Base-by-base conservation (phyloP, 2,797 vertebrate species). In the Melanogrammus aeglefinus region DNA sequence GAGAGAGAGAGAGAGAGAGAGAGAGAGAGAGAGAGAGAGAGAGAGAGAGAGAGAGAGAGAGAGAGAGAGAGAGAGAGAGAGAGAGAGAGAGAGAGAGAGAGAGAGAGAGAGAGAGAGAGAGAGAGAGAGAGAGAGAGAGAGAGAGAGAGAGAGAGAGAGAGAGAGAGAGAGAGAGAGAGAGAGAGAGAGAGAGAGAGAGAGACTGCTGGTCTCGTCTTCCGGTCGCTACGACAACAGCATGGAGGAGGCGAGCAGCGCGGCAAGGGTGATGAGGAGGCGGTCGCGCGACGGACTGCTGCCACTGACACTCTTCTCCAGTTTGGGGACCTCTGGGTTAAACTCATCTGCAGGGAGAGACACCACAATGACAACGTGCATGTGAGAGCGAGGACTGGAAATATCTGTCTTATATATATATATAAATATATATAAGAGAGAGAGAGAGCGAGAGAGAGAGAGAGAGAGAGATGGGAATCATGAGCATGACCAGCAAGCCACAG, bases 221-320 rank as follows among this genome's bases (percentile, higher is more conserved):
- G 33, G 79, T 88, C 84, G 95, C 96, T 98, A 99, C 93, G 97
- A 99, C 85, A 96, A 94, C 77, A 96, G 86, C 70, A 95, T 88
- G 0, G 92, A 92, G 77, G 95, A 94, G 78, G 97, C 85, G 57
- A 97, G 94, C 88, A 98, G 93, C 77, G 93, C 93, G 0, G 95
- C 95, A 91, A 96, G 90, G 2, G 96, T 97, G 91, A 98, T 85
- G 75, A 97, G 94, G 86, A 98, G 95, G 80, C 96, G 96, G 91
- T 97, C 96, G 79, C 95, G 91, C 78, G 96, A 97, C 1, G 97
- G 97, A 88, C 96, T 98, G 92, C 96, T 98, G 81, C 97, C 97
- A 0, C 97, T 98, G 85, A 99, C 95, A 63, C 97, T 99, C 91
- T 98, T 98, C 95, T 99, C 97, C 93, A 99, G 93, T 81, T 98